Evolutionary conservation across 1,140 invertebrate genomes (phyloP).

Genomic region (Meloidogyne hapla): DNA sequence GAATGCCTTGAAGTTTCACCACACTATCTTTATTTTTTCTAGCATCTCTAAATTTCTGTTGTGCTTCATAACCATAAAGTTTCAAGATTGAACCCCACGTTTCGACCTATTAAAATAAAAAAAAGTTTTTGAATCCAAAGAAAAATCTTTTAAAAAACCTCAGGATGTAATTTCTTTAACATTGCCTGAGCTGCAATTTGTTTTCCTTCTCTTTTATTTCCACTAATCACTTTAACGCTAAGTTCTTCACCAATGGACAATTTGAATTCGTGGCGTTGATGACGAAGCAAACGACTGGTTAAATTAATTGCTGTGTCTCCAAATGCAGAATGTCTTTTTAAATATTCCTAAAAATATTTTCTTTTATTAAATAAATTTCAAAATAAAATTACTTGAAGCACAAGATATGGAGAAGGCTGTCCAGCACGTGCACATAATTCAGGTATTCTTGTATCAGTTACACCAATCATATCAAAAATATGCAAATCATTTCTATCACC

Average conservation of each 20-base stretch:
- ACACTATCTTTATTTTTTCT: slow-evolving; percentile 72
- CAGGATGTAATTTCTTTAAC: slow-evolving; percentile 81
- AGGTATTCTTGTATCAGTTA: slow-evolving; percentile 45
- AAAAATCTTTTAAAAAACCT: slow-evolving; percentile 30
- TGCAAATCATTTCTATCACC: slow-evolving; percentile 24
- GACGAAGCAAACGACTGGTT: slow-evolving; percentile 81
- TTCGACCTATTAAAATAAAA: slow-evolving; percentile 72
- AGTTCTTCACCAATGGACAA: slow-evolving; percentile 77
- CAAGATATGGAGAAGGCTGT: slow-evolving; percentile 25
- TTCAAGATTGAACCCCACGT: slow-evolving; percentile 91
- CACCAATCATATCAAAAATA: slow-evolving; percentile 43
- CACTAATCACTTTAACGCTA: slow-evolving; percentile 74
- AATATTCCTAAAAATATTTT: slow-evolving; percentile 38
- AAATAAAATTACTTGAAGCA: slow-evolving; percentile 16
- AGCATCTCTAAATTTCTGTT: slow-evolving; percentile 82
- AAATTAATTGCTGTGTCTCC: slow-evolving; percentile 84
- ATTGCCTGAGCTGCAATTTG: slow-evolving; percentile 92
- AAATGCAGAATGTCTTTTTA: slow-evolving; percentile 78
- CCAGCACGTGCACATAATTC: slow-evolving; percentile 43
- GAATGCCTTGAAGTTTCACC: slow-evolving; percentile 33
- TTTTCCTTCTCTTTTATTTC: slow-evolving; percentile 95
- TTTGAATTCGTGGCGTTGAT: slow-evolving; percentile 87
- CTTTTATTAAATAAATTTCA: slow-evolving; percentile 7
- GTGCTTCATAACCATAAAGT: slow-evolving; percentile 86
- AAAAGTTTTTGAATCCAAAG: not conserved